These are phyloP conservation scores for Callopanchax toddi DNA, from an alignment of 2,113 vertebrate species.

Conservation along the genomic window DNA sequence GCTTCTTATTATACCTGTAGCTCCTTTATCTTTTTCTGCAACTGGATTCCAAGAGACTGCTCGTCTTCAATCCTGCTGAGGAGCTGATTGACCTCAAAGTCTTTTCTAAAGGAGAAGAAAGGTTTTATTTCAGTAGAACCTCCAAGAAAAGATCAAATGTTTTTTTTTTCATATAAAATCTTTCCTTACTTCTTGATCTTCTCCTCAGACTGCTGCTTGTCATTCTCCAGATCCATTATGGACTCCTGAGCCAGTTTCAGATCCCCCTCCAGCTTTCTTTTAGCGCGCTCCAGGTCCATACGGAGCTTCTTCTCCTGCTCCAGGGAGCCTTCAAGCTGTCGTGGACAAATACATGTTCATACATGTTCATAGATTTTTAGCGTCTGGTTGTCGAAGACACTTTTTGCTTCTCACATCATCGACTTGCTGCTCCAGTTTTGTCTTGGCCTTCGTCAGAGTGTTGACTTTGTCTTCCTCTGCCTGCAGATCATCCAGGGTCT, in stretches of 20 bases:
- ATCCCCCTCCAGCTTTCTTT: constrained; percentile 77
- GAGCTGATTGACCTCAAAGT: constrained; percentile 87
- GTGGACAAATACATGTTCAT: background rate
- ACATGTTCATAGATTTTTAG: background rate
- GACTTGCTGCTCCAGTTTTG: constrained; percentile 76
- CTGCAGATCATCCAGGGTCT: constrained; percentile 80
- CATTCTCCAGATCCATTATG: constrained; percentile 78
- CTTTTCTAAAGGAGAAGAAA: constrained; percentile 81
- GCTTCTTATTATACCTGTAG: no score
- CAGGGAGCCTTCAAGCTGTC: constrained; percentile 85
- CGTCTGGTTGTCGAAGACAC: no score
- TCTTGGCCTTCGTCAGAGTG: constrained; percentile 72
- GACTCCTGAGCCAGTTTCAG: constrained; percentile 75
- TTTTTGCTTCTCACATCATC: constrained; percentile 13
- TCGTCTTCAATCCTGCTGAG: constrained; percentile 87
- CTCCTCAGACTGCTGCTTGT: constrained; percentile 75
- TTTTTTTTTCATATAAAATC: no score
- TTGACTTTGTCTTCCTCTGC: constrained; percentile 81
- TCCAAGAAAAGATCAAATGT: no score
- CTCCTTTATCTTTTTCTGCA: constrained; percentile 89
- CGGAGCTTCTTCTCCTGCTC: constrained; percentile 89
- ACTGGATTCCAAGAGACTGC: constrained; percentile 77
- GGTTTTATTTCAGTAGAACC: no score
- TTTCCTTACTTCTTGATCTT: constrained; percentile 75
- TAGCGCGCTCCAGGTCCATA: constrained; percentile 84